Percentiles rank a stretch among this genome's conserved stretches.
These are phyloP conservation scores for Mareca penelope DNA, from an alignment of 2,797 vertebrate genomes.

Conservation along the genomic window DNA sequence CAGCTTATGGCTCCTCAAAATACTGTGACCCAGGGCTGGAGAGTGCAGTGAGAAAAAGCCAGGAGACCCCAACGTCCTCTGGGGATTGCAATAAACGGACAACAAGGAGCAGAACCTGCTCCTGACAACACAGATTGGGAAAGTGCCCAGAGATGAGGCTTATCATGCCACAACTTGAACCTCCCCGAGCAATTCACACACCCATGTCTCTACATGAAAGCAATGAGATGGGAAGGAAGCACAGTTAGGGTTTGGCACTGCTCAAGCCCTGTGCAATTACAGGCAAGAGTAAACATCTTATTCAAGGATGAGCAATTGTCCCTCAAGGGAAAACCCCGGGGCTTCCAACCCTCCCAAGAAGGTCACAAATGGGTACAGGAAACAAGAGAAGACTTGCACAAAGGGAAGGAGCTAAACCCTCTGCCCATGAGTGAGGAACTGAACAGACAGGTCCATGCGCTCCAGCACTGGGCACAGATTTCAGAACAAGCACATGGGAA, in stretches of 20 bases:
- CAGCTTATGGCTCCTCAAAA: neutral
- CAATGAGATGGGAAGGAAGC: constrained; percentile 60
- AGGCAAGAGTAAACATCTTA: constrained; percentile 67
- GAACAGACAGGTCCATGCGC: constrained; percentile 10
- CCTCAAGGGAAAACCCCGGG: constrained; percentile 53
- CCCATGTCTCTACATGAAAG: constrained; percentile 69
- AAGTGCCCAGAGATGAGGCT: constrained; percentile 49
- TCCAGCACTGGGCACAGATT: neutral
- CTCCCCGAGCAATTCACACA: constrained; percentile 56
- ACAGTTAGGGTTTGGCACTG: constrained; percentile 45
- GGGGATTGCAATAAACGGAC: neutral
- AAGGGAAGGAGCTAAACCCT: constrained; percentile 48
- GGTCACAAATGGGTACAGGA: constrained; percentile 58
- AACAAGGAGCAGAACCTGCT: constrained; percentile 38
- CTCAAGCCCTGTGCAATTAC: constrained; percentile 55
- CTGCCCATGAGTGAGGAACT: neutral
- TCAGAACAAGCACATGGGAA: neutral
- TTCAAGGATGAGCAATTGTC: constrained; percentile 61
- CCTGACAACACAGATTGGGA: constrained; percentile 45
- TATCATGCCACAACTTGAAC: constrained; percentile 63
- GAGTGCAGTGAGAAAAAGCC: neutral
- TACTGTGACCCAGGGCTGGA: neutral
- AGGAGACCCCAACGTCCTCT: neutral
- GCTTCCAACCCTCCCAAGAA: constrained; percentile 64
- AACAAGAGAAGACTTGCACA: constrained; percentile 60